Evolutionary conservation across 2,888 invertebrate genomes (phyloP).

Genomic region (Calliopum simillimum): DNA sequence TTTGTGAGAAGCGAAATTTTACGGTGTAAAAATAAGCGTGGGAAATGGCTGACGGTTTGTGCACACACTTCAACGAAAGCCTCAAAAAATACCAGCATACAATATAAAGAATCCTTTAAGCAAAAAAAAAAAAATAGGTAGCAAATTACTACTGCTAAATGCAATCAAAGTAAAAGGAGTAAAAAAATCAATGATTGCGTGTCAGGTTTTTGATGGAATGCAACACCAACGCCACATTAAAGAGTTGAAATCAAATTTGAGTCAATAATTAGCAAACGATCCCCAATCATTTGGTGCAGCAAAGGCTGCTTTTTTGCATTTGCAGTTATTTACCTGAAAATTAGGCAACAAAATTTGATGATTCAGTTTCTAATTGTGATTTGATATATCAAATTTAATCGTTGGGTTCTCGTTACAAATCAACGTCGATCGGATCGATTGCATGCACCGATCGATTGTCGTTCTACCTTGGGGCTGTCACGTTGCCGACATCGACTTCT

Average conservation of each 20-base stretch:
- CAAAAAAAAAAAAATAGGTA: neutral
- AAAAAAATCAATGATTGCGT: conserved; percentile 19
- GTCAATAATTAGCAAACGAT: conserved; percentile 8
- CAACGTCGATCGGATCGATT: neutral
- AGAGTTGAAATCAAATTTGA: neutral
- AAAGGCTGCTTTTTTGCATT: conserved; percentile 5
- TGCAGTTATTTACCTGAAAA: conserved; percentile 11
- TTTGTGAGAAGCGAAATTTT: conserved; percentile 7
- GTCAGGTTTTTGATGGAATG: conserved; percentile 26
- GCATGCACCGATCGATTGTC: conserved; percentile 16
- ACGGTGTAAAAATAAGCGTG: conserved; percentile 21
- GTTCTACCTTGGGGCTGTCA: conserved; percentile 45
- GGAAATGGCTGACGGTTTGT: conserved; percentile 24
- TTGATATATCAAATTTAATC: neutral
- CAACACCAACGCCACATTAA: conserved; percentile 12
- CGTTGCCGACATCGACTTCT: conserved; percentile 38
- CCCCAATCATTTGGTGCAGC: neutral
- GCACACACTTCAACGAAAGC: conserved; percentile 1
- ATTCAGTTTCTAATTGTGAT: conserved; percentile 24
- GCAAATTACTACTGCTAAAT: neutral
- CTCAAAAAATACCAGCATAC: neutral
- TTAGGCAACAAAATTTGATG: neutral
- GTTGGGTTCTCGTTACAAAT: neutral
- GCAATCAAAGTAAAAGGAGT: neutral
- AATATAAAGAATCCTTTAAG: neutral